phyloP scores from a whole-genome alignment of 2,113 vertebrate species.

The Pungitius pungitius region DNA sequence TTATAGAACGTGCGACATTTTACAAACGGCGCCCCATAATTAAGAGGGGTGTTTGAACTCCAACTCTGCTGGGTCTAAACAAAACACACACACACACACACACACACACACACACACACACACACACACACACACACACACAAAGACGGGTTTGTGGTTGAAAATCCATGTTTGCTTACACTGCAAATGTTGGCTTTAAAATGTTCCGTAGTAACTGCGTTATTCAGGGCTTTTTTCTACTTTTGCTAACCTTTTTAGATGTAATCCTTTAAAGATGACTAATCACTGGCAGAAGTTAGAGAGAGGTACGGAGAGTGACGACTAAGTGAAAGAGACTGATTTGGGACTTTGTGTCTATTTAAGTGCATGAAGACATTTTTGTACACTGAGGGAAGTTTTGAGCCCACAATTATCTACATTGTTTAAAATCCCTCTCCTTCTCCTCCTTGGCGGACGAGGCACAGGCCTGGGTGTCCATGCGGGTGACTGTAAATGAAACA shows the following conservation, averaged over 20 bases:
- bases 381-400: constrained; percentile 37
- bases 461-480: constrained; percentile 48
- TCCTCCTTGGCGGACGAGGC: constrained; percentile 61
- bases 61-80: constrained; percentile 56
- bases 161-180: constrained; percentile 65
- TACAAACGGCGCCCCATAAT: no score
- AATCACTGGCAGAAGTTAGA: constrained; percentile 36
- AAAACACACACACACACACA: constrained; percentile 65
- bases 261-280: constrained; percentile 52
- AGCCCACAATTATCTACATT: constrained; percentile 67
- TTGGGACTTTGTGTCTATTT: constrained; percentile 31
- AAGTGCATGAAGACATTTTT: constrained; percentile 36
- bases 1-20: no score
- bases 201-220: constrained; percentile 58
- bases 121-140: constrained; percentile 53
- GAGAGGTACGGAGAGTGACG: constrained; percentile 38
- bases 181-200: constrained; percentile 74
- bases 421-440: constrained; percentile 66
- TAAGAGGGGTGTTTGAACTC: constrained; percentile 32
- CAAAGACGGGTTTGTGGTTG: constrained; percentile 65
- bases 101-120: constrained; percentile 49
- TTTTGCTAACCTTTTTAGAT: constrained; percentile 33
- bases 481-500: constrained; percentile 70
- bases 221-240: constrained; percentile 34
- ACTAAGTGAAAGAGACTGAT: constrained; percentile 49